phyloP scores from a whole-genome alignment of 30 jellyfish, hydroid and myxozoan genomes.

The Hydra vulgaris region DNA sequence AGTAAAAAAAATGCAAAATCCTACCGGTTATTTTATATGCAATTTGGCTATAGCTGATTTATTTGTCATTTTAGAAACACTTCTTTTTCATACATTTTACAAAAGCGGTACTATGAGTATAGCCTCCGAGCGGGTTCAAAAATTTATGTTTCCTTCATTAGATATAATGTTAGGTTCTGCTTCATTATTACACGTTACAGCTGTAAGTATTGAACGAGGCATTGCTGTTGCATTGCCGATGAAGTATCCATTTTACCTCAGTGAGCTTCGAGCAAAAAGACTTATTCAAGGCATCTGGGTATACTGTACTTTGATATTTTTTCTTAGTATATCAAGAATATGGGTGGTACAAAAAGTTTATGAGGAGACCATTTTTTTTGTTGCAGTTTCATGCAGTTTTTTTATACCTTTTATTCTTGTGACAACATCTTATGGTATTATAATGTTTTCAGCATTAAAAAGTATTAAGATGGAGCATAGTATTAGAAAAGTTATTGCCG shows the following conservation, averaged over 20 bases:
- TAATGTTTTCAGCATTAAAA: slow-evolving; percentile 20
- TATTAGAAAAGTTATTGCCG: slow-evolving; percentile 19
- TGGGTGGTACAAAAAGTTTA: slow-evolving; percentile 9
- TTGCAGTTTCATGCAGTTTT: slow-evolving; percentile 14
- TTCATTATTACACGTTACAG: slow-evolving; percentile 27
- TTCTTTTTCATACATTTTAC: slow-evolving; percentile 3
- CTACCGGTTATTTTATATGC: slow-evolving; percentile 28
- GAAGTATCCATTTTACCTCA: slow-evolving; percentile 22
- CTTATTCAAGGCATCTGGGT: slow-evolving; percentile 19
- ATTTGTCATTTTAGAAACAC: slow-evolving; percentile 15
- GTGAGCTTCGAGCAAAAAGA: slow-evolving; percentile 26
- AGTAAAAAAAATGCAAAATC: slow-evolving; percentile 21
- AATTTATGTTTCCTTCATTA: slow-evolving; percentile 17
- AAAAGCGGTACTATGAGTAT: slow-evolving; percentile 7
- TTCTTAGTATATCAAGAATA: slow-evolving; percentile 11
- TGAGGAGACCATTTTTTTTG: neutral
- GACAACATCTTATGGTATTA: slow-evolving; percentile 15
- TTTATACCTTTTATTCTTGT: slow-evolving; percentile 27
- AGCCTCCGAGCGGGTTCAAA: slow-evolving; percentile 13
- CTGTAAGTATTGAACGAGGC: slow-evolving; percentile 21
- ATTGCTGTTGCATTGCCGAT: slow-evolving; percentile 26
- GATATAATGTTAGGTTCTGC: slow-evolving; percentile 25
- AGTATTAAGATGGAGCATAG: slow-evolving; percentile 25
- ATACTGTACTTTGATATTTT: slow-evolving; percentile 3
- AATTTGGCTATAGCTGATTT: slow-evolving; percentile 27